A percentile compares a stretch with the other conserved stretches of the same genome.
phyloP scores from a whole-genome alignment of 2,888 invertebrate species.

The Bimastos eiseni region DNA sequence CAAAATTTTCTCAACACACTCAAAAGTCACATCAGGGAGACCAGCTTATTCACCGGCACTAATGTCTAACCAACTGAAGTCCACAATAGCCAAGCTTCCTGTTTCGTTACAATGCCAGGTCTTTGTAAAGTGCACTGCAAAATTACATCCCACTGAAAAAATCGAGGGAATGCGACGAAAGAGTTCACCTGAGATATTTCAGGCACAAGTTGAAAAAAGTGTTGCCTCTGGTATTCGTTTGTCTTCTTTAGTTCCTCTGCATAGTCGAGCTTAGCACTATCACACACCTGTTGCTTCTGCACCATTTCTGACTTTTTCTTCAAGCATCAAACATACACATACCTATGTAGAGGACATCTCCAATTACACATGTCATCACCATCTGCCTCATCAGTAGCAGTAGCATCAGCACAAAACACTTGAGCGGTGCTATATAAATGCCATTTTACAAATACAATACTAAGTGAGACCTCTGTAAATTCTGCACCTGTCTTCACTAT shows the following conservation, averaged over 20 bases:
- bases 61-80: too few relatives aligned
- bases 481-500: too few relatives aligned
- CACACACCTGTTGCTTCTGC: constrained; percentile 84
- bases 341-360: background rate
- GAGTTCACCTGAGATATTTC: constrained; percentile 62
- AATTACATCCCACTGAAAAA: background rate
- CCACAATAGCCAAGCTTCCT: too few relatives aligned
- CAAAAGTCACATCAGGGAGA: too few relatives aligned
- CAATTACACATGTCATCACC: background rate
- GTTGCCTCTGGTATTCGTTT: constrained; percentile 73
- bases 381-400: too few relatives aligned
- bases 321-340: background rate
- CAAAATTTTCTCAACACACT: too few relatives aligned
- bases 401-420: too few relatives aligned
- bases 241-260: constrained; percentile 92
- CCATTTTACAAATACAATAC: too few relatives aligned
- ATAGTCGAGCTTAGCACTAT: constrained; percentile 94
- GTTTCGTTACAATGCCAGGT: too few relatives aligned
- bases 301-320: constrained; percentile 82
- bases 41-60: too few relatives aligned
- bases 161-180: background rate
- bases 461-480: too few relatives aligned
- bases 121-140: background rate
- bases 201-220: constrained; percentile 63
- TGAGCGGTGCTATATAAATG: too few relatives aligned